These are phyloP conservation scores for Porphyrio hochstetteri DNA, from an alignment of 2,113 vertebrate species.

Conservation along the genomic window DNA sequence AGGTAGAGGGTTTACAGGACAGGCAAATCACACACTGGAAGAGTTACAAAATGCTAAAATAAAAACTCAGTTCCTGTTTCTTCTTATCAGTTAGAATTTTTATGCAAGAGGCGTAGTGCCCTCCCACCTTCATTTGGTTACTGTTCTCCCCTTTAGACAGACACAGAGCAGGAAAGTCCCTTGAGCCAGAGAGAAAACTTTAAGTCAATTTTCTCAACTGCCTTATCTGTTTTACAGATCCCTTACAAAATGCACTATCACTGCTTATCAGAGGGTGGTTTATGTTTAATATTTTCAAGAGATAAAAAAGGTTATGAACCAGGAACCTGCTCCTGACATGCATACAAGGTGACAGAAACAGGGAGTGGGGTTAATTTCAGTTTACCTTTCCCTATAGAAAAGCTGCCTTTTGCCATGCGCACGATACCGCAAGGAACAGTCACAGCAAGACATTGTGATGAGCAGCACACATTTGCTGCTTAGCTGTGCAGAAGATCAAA, in stretches of 20 bases:
- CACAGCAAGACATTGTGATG: background rate
- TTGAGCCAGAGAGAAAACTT: background rate
- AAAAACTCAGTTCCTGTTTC: background rate
- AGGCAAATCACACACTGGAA: background rate
- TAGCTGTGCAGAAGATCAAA: background rate
- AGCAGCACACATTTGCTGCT: background rate
- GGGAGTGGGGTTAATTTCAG: background rate
- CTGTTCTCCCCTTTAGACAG: background rate
- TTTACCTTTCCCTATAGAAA: background rate
- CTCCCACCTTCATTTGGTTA: background rate
- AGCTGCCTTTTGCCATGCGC: rapidly evolving
- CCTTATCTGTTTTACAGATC: background rate
- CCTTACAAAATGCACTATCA: background rate
- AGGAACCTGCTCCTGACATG: background rate
- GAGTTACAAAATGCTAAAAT: background rate
- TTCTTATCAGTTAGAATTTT: background rate
- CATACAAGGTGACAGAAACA: background rate
- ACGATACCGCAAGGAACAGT: background rate
- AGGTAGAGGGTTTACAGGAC: background rate
- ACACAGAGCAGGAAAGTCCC: background rate
- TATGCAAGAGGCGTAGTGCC: background rate
- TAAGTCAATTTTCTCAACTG: background rate
- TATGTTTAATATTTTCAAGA: background rate
- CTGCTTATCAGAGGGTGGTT: background rate
- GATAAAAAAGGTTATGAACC: conserved; percentile 7